These are phyloP conservation scores for Ochropleura leucogaster DNA, from an alignment of 2,888 invertebrate species.

Conservation along the genomic window DNA sequence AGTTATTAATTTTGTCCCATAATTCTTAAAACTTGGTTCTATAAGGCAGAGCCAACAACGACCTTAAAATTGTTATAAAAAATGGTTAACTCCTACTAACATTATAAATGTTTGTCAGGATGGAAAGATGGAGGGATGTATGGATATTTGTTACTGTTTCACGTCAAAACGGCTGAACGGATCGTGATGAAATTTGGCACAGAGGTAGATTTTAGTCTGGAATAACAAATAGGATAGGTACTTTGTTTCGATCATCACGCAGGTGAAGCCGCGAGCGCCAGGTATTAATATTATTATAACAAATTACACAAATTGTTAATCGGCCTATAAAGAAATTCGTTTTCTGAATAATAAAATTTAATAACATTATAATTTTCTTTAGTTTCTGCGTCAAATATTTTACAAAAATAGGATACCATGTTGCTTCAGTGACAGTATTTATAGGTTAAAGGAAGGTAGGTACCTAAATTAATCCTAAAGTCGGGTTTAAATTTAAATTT, in stretches of 20 bases:
- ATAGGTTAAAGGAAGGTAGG: conserved; percentile 63
- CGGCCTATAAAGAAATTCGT: background rate
- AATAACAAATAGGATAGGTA: no score
- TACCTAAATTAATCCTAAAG: conserved; percentile 71
- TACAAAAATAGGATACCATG: conserved; percentile 33
- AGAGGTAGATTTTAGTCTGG: no score
- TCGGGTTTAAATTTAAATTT: conserved; percentile 83
- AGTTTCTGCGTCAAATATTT: conserved; percentile 38
- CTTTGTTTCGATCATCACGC: no score
- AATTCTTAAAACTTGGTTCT: background rate
- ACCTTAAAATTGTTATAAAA: background rate
- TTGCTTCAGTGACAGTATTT: conserved; percentile 59
- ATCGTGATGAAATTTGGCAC: no score
- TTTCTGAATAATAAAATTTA: conserved; percentile 16
- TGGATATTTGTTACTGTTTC: no score
- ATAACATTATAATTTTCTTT: conserved; percentile 20
- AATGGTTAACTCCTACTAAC: no score
- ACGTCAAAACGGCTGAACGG: no score
- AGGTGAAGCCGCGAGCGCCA: background rate
- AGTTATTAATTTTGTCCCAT: background rate
- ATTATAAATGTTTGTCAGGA: no score
- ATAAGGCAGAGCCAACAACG: background rate
- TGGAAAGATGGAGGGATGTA: no score
- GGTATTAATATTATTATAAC: background rate
- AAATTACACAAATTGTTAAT: background rate